phyloP scores from a whole-genome alignment of 2,113 vertebrate genomes.

The Hemicordylus capensis region DNA sequence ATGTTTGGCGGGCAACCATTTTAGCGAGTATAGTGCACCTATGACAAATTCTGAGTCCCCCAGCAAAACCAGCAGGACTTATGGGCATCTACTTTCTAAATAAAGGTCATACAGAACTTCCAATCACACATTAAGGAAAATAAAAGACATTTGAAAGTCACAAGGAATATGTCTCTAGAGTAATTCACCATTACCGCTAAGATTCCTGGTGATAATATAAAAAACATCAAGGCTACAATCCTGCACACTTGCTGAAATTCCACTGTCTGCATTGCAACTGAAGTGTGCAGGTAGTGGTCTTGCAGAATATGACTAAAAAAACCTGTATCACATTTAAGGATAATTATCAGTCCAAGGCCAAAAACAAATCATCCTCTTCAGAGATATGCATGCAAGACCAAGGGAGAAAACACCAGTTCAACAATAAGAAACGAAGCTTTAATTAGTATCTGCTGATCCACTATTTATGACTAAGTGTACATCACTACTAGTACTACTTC shows the following conservation, averaged over 20 bases:
- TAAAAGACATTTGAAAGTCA: background rate
- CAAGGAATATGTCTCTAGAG: background rate
- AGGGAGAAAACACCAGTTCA: background rate
- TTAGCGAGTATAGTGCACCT: background rate
- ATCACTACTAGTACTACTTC: background rate
- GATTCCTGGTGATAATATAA: background rate
- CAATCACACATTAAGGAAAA: fast-evolving
- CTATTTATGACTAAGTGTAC: background rate
- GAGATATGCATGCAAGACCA: background rate
- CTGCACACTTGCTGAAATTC: background rate
- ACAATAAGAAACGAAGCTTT: background rate
- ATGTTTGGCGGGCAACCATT: background rate
- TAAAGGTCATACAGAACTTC: background rate
- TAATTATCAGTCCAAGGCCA: background rate
- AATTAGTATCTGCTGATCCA: background rate
- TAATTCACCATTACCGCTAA: background rate
- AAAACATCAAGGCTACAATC: background rate
- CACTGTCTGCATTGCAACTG: background rate
- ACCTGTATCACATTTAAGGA: background rate
- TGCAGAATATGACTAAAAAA: background rate
- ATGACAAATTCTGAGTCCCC: fast-evolving
- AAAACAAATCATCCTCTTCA: background rate
- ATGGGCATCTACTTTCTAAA: background rate
- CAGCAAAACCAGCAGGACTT: background rate
- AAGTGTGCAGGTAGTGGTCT: background rate